A percentile compares a stretch with the other conserved stretches of the same genome.
Evolutionary conservation across 2,113 vertebrate species (phyloP).

Genomic region (Chinchilla lanigera): DNA sequence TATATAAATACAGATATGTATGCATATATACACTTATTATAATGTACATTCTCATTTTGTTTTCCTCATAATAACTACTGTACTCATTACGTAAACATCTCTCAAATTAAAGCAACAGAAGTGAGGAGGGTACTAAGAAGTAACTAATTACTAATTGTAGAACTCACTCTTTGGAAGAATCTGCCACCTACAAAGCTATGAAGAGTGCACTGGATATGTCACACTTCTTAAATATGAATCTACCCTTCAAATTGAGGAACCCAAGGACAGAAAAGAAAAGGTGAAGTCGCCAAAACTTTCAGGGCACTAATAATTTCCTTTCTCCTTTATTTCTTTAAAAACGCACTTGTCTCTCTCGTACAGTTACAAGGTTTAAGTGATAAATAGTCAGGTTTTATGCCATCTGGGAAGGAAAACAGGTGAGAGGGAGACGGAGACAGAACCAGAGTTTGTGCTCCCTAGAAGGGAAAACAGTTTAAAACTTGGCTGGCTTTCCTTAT

Average conservation of each 20-base stretch:
- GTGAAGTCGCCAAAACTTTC: background rate
- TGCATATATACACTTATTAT: background rate
- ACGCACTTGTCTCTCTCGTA: constrained; percentile 7
- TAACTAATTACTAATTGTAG: background rate
- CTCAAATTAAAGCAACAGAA: constrained; percentile 36
- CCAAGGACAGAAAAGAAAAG: constrained; percentile 47
- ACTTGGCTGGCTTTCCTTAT: constrained; percentile 82
- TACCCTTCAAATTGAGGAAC: background rate
- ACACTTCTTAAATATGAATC: constrained; percentile 4
- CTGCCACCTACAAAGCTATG: background rate
- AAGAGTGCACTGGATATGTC: background rate
- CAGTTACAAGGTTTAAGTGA: constrained; percentile 20
- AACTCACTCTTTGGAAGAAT: background rate
- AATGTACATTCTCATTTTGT: background rate
- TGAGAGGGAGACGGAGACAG: background rate
- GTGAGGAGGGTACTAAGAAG: background rate
- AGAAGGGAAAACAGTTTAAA: constrained; percentile 79
- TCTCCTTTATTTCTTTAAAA: constrained; percentile 42
- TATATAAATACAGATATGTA: background rate
- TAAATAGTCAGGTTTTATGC: background rate
- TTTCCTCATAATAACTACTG: background rate
- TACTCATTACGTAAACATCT: constrained; percentile 23
- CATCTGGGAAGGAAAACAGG: constrained; percentile 57
- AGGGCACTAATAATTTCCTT: constrained; percentile 36
- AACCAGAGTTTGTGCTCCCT: constrained; percentile 63